Percentiles rank a stretch among this genome's conserved stretches.
Evolutionary conservation across 2,797 vertebrate species (phyloP).

Genomic region (Gallinago solitaria): DNA sequence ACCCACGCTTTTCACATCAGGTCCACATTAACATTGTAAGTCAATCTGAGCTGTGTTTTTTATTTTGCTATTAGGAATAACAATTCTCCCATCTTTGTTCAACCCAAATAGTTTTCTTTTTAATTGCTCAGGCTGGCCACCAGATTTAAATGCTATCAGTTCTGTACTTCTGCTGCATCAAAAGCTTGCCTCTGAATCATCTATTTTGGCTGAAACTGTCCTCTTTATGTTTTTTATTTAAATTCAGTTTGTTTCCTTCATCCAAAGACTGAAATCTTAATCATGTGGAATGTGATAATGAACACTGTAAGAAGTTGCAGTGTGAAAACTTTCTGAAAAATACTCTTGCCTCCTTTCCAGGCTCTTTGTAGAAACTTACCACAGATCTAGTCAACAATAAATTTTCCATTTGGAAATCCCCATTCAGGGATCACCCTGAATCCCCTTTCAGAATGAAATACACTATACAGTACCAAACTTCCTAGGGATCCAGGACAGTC

Average conservation of each 20-base stretch:
- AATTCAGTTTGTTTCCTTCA: background rate
- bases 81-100: background rate
- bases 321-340: background rate
- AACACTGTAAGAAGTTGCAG: background rate
- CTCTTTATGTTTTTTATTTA: background rate
- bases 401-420: background rate
- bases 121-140: background rate
- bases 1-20: background rate
- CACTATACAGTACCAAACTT: background rate
- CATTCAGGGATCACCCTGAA: background rate
- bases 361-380: background rate
- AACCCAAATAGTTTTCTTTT: background rate
- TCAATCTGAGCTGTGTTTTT: background rate
- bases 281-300: background rate
- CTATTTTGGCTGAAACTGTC: background rate
- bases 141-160: background rate
- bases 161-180: background rate
- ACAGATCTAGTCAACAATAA: background rate
- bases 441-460: background rate
- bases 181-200: background rate
- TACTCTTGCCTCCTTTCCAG: background rate
- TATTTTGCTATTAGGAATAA: background rate
- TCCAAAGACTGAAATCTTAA: background rate
- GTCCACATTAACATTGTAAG: background rate
- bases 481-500: background rate